Percentiles rank a stretch among this genome's conserved stretches.
Evolutionary conservation across 2,113 vertebrate genomes (phyloP).

Genomic region (Prunella fulvescens): DNA sequence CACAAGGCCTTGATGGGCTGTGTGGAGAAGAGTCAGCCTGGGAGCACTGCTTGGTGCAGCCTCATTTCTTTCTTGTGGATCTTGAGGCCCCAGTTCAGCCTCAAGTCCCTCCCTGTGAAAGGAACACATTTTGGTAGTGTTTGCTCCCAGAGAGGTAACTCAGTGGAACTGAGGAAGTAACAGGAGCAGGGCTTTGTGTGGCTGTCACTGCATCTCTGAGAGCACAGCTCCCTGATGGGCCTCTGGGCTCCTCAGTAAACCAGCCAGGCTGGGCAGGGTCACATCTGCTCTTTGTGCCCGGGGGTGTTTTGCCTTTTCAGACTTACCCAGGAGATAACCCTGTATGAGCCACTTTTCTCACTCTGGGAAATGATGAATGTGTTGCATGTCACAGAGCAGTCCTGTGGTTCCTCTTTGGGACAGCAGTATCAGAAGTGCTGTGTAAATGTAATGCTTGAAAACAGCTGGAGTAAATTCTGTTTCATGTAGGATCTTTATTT

Average conservation of each 20-base stretch:
- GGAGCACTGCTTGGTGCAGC: neutral
- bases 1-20: neutral
- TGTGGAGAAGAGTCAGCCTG: neutral
- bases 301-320: neutral
- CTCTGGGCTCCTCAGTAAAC: neutral
- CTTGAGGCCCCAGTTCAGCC: neutral
- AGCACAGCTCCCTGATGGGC: neutral
- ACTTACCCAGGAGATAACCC: neutral
- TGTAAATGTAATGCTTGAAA: conserved; percentile 17
- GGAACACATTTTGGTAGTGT: neutral
- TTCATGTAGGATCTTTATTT: neutral
- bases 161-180: neutral
- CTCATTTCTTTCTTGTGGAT: neutral
- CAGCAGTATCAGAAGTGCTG: neutral
- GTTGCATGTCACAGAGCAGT: neutral
- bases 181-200: accelerated
- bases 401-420: neutral
- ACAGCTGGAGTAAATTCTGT: conserved; percentile 31
- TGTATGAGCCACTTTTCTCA: neutral
- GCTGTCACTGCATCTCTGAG: neutral
- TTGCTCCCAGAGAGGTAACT: neutral
- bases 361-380: conserved; percentile 1
- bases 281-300: neutral
- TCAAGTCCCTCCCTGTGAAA: neutral
- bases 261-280: neutral